Evolutionary conservation across 2,888 invertebrate species (phyloP).

Genomic region (Pachydiplax longipennis): DNA sequence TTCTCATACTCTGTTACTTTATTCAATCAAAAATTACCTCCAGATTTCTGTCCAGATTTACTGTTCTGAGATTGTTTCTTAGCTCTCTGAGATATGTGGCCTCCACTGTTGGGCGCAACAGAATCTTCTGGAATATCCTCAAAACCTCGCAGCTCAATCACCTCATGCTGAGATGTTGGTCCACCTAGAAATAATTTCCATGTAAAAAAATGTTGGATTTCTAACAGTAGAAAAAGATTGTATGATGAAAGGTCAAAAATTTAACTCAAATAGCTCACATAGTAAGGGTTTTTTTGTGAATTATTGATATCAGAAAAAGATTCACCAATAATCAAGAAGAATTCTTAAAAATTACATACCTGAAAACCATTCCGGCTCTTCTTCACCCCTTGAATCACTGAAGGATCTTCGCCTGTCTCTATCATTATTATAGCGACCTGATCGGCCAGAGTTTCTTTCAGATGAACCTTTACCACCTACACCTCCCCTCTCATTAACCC

Average conservation of each 20-base stretch:
- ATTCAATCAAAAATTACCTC: neutral
- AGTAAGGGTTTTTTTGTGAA: too few relatives aligned
- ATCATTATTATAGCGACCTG: constrained; percentile 62
- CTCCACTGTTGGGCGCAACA: neutral
- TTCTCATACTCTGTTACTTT: too few relatives aligned
- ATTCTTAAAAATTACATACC: constrained; percentile 50
- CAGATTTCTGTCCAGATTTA: neutral
- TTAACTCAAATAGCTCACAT: too few relatives aligned
- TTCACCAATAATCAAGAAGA: neutral
- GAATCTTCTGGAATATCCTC: constrained; percentile 66
- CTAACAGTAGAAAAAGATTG: neutral
- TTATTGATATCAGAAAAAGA: neutral
- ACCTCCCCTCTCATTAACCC: constrained; percentile 56
- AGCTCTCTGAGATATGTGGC: neutral
- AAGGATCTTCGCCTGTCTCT: constrained; percentile 65
- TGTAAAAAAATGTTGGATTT: constrained; percentile 46
- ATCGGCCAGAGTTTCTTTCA: constrained; percentile 63
- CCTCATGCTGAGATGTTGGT: constrained; percentile 89
- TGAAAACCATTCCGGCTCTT: constrained; percentile 88
- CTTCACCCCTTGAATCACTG: constrained; percentile 60
- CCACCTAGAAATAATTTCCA: constrained; percentile 64
- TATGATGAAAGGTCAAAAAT: neutral
- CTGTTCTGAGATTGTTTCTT: neutral
- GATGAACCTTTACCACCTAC: constrained; percentile 48
- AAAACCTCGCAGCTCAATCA: constrained; percentile 92